Percentiles rank a stretch among this genome's conserved stretches.
Evolutionary conservation across 2,888 invertebrate genomes (phyloP).

Genomic region (Herminia tarsipennalis): DNA sequence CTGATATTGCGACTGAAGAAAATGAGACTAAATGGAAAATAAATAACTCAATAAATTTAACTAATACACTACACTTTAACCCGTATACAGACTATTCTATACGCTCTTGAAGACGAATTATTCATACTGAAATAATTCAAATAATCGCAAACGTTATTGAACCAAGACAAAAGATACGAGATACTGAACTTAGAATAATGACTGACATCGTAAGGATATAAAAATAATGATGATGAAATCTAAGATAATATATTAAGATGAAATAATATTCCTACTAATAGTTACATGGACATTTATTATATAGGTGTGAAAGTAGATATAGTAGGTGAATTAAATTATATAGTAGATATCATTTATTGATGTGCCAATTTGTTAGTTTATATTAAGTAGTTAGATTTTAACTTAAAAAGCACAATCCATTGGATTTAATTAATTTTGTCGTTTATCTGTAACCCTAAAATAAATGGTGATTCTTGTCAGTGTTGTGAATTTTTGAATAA

Average conservation of each 20-base stretch:
- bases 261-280: slow-evolving; percentile 62
- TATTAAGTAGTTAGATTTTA: slow-evolving; percentile 51
- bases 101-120: slow-evolving; percentile 9
- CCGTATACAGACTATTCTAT: slow-evolving; percentile 18
- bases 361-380: slow-evolving; percentile 60
- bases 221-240: slow-evolving; percentile 35
- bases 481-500: slow-evolving; percentile 66
- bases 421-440: slow-evolving; percentile 38
- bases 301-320: slow-evolving; percentile 57
- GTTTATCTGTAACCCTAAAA: slow-evolving; percentile 54
- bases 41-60: slow-evolving; percentile 40
- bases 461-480: slow-evolving; percentile 56
- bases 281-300: slow-evolving; percentile 43
- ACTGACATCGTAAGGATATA: slow-evolving; percentile 46
- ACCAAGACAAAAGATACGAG: slow-evolving; percentile 21
- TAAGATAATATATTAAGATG: slow-evolving; percentile 32
- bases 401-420: slow-evolving; percentile 51
- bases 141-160: slow-evolving; percentile 18
- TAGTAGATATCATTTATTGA: slow-evolving; percentile 51
- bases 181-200: slow-evolving; percentile 33
- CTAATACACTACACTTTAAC: slow-evolving; percentile 22
- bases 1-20: slow-evolving; percentile 58
- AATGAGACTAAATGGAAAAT: slow-evolving; percentile 59
- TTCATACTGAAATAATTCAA: slow-evolving; percentile 17
- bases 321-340: slow-evolving; percentile 42